Evolutionary conservation across 2,113 vertebrate genomes (phyloP), one percentile per base, ranked within the genome.

Genomic region (Oceanodroma tethys): DNA sequence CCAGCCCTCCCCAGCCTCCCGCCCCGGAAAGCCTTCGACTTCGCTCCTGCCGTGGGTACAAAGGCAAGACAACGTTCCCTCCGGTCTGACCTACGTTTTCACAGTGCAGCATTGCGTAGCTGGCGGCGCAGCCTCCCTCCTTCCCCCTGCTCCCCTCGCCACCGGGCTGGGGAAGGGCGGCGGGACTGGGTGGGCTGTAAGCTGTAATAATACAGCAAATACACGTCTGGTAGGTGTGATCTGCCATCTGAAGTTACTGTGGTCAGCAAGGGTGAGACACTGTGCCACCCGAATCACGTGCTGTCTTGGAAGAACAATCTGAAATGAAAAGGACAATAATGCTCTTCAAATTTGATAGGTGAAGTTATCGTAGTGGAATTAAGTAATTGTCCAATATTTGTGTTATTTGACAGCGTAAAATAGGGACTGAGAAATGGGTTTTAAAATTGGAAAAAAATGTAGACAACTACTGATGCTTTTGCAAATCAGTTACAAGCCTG

Each of bases 211-310:
- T 21, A 20, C 30, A 86, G 27, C 36, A 76, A 23, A 19, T 40
- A 21, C 4, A 0, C 2, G 19, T 22, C 36, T 27, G 0, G 58
- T 26, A 36, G 17, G 6, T 53, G 6, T 29, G 42, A 27, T 16
- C 30, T 36, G 25, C 62, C 19, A 0, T 23, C 50, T 16, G 29
- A n/a, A 38, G 5, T 23, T 13, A 3, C 4, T 21, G 19, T 43
- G 59, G 38, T 34, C 25, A 21, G 79, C 11, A 7, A n/a, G 32
- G 70, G 15, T 23, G 42, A 67, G 32, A 4, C 38, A 27, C 23
- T 1, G 1, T 9, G 18, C 43, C 34, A 43, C 29, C 1, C 0
- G 0, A 53, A 45, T 65, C 1, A 1, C 45, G 1, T 18, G 38
- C 38, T 73, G 22, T 13, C 55, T 43, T 65, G 53, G 32, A 43